Conservation (phyloP, 2,797 vertebrate genomes). For the Naso thynnoides region DNA sequence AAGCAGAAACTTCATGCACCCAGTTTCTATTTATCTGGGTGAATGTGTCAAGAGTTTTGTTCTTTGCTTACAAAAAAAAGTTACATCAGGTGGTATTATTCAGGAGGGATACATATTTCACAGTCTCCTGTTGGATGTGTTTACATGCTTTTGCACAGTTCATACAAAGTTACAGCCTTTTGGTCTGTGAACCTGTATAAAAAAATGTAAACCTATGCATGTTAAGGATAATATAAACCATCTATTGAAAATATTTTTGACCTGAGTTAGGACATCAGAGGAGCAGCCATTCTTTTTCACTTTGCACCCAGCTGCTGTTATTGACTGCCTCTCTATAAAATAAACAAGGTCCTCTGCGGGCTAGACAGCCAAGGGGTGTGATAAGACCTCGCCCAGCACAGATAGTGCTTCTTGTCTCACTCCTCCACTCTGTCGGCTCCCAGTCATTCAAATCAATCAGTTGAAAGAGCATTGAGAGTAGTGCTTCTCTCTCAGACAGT, state of each 20-base stretch:
- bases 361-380: conserved; percentile 36
- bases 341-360: conserved; percentile 27
- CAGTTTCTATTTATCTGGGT: conserved; percentile 50
- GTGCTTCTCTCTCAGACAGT: conserved; percentile 51
- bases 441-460: conserved; percentile 72
- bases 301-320: conserved; percentile 16
- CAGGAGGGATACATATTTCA: conserved; percentile 3
- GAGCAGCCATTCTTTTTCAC: conserved; percentile 11
- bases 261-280: not conserved
- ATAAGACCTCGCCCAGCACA: conserved; percentile 50
- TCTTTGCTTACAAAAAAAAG: conserved; percentile 12
- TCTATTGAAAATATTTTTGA: not conserved
- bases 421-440: conserved; percentile 42
- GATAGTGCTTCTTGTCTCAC: conserved; percentile 30
- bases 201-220: not conserved
- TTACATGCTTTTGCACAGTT: not conserved
- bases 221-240: not conserved
- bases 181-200: conserved; percentile 4
- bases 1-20: conserved; percentile 42
- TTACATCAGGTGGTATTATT: conserved; percentile 26
- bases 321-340: conserved; percentile 46
- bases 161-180: conserved; percentile 13
- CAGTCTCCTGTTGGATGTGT: not conserved
- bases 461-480: conserved; percentile 47
- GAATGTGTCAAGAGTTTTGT: conserved; percentile 49